Conservation (phyloP, 2,113 vertebrate species). For the Brachypodius melanocephalos region DNA sequence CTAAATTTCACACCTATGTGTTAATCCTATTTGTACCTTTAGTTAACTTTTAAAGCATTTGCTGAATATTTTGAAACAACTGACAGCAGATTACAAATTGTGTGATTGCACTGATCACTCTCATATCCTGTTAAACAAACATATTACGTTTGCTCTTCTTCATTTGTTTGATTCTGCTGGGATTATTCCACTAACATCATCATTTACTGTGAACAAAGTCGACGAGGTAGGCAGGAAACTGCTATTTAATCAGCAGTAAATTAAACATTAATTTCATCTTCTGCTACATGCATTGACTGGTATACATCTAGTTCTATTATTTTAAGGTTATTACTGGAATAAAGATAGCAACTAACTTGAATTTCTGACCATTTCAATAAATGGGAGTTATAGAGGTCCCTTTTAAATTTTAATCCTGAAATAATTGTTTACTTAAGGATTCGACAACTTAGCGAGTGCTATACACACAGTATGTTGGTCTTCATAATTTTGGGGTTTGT, state of each 20-base stretch:
- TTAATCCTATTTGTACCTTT: neutral
- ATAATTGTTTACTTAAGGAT: neutral
- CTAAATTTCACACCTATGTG: neutral
- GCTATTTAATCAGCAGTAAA: neutral
- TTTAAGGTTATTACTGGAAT: neutral
- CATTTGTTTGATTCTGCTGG: neutral
- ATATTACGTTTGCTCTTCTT: neutral
- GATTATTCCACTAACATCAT: neutral
- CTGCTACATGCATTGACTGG: neutral
- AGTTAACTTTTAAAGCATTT: neutral
- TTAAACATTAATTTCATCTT: neutral
- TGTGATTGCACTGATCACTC: neutral
- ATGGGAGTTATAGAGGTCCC: fast-evolving
- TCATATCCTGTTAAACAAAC: neutral
- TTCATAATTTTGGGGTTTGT: neutral
- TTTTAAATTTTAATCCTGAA: neutral
- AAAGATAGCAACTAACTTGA: neutral
- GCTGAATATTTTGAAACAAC: neutral
- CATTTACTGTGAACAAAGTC: neutral
- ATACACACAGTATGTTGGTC: neutral
- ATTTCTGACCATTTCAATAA: neutral
- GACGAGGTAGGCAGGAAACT: neutral
- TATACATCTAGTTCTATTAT: neutral
- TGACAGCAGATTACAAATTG: neutral
- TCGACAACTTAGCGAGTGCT: neutral